Evolutionary conservation across 2,113 vertebrate genomes (phyloP).

Genomic region (Athene noctua): DNA sequence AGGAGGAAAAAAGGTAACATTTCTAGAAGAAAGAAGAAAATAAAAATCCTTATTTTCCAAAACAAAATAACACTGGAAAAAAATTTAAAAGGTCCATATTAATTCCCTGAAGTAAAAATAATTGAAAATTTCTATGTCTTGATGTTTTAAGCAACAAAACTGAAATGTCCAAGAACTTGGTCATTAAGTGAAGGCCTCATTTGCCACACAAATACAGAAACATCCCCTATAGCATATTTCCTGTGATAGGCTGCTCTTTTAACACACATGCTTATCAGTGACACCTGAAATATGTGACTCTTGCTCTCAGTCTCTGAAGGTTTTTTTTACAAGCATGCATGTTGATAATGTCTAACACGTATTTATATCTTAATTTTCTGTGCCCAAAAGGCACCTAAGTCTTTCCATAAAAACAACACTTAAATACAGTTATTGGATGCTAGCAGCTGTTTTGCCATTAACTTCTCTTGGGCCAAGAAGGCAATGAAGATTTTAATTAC

Average conservation of each 20-base stretch:
- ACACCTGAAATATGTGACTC: background rate
- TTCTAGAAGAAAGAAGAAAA: background rate
- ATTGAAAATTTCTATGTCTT: background rate
- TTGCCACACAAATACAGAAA: background rate
- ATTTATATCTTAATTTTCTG: background rate
- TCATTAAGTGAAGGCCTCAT: background rate
- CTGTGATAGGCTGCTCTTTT: background rate
- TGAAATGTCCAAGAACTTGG: background rate
- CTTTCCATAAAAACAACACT: background rate
- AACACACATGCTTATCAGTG: background rate
- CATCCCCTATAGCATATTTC: background rate
- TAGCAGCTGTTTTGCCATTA: conserved; percentile 7
- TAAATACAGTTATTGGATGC: background rate
- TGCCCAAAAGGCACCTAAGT: background rate
- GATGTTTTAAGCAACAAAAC: background rate
- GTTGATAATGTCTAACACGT: background rate
- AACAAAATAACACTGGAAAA: background rate
- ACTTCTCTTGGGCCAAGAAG: conserved; percentile 6
- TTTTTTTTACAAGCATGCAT: background rate
- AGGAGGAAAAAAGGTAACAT: background rate
- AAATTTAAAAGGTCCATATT: background rate
- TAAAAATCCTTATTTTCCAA: background rate
- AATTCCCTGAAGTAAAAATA: background rate
- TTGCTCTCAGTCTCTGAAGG: background rate
- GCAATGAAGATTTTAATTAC: conserved; percentile 15